phyloP scores from a whole-genome alignment of 2,113 vertebrate species.

The Willisornis vidua region DNA sequence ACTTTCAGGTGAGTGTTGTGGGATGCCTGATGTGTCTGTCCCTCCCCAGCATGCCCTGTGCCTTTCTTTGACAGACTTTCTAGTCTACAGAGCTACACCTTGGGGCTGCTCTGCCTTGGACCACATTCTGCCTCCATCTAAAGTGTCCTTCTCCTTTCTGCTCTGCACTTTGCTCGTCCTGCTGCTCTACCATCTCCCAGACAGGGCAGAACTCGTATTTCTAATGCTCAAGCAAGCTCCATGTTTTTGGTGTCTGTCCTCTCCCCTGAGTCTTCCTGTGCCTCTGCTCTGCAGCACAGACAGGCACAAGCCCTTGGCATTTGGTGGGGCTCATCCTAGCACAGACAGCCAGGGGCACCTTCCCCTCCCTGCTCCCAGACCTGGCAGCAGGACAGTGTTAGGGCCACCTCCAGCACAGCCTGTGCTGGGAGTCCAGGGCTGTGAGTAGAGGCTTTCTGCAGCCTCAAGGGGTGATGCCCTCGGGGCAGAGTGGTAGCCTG shows the following conservation, averaged over 20 bases:
- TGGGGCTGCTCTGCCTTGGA: background rate
- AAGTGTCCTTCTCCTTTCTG: background rate
- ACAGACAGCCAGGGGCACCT: background rate
- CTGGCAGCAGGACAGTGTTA: background rate
- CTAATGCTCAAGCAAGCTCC: background rate
- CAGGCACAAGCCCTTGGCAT: background rate
- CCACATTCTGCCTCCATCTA: rapidly evolving
- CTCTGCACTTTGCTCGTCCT: background rate
- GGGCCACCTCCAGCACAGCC: background rate
- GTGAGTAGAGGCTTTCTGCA: background rate
- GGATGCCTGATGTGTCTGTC: background rate
- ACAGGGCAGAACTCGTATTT: background rate
- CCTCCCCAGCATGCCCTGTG: background rate
- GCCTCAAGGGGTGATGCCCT: background rate
- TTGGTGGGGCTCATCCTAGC: background rate
- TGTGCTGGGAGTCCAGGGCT: background rate
- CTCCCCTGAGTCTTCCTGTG: background rate
- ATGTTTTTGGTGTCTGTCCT: background rate
- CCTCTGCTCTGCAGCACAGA: background rate
- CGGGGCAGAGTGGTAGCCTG: background rate
- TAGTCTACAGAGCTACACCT: background rate
- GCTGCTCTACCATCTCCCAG: background rate
- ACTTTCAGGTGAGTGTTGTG: background rate
- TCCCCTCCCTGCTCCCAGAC: rapidly evolving
- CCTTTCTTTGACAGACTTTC: background rate